Evolutionary conservation across 2,113 vertebrate species (phyloP).

Genomic region (Cyphomyrus discorhynchus): DNA sequence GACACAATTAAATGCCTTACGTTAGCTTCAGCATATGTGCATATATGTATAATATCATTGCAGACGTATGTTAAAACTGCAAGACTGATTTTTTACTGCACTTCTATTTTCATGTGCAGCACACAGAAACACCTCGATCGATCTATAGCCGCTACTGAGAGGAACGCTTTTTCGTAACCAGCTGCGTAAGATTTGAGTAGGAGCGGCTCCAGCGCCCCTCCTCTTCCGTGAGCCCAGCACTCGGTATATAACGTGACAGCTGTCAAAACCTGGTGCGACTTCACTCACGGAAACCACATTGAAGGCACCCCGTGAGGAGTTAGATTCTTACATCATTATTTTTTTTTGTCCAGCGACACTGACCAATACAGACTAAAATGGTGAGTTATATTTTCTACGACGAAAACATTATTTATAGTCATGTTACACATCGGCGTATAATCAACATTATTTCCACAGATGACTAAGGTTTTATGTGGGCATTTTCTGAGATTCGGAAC

Average conservation of each 20-base stretch:
- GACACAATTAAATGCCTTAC: not conserved
- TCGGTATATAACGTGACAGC: constrained; percentile 1
- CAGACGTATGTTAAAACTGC: not conserved
- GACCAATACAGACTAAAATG: constrained; percentile 15
- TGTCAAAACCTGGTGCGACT: not conserved
- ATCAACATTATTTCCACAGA: not conserved
- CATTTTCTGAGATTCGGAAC: not conserved
- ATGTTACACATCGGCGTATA: not conserved
- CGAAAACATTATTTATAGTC: not conserved
- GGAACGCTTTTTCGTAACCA: not conserved
- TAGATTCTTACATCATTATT: not conserved
- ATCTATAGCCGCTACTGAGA: not conserved
- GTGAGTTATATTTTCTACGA: constrained; percentile 1
- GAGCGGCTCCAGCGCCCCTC: not conserved
- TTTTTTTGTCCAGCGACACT: not conserved
- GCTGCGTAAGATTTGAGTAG: not conserved
- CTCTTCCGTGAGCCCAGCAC: not conserved
- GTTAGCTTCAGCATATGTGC: not conserved
- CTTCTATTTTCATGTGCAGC: not conserved
- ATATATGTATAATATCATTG: not conserved
- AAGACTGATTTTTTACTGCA: not conserved
- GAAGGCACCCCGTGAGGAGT: not conserved
- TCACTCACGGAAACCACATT: constrained; percentile 15
- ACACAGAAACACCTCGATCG: not conserved
- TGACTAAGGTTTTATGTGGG: not conserved